phyloP scores from a whole-genome alignment of 2,797 vertebrate genomes.

The Podarcis siculus region DNA sequence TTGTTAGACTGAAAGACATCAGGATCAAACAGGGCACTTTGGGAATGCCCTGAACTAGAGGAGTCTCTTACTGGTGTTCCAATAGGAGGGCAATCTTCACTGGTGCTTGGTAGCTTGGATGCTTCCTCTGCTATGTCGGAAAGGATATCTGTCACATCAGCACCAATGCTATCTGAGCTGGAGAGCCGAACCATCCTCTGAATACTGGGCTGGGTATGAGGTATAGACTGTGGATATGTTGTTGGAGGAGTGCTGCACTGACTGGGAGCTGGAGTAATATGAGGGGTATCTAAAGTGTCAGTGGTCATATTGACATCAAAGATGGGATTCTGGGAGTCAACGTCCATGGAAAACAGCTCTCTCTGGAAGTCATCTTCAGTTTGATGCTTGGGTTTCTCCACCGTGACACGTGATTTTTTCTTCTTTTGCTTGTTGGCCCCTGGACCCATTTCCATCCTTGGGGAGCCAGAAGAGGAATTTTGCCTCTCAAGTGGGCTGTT shows the following conservation, averaged over 20 bases:
- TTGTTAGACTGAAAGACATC: conserved; percentile 95
- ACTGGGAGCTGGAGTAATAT: conserved; percentile 96
- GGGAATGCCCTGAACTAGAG: conserved; percentile 94
- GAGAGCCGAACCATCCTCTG: conserved; percentile 92
- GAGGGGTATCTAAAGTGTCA: conserved; percentile 94
- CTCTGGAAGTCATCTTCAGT: conserved; percentile 98
- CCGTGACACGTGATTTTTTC: conserved; percentile 84
- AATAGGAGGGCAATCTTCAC: conserved; percentile 82
- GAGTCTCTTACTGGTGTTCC: conserved; percentile 96
- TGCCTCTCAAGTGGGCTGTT: conserved; percentile 95
- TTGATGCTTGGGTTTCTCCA: conserved; percentile 86
- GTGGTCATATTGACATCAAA: conserved; percentile 95
- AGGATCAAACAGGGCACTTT: conserved; percentile 93
- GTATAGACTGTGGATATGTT: conserved; percentile 86
- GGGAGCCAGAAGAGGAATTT: conserved; percentile 94
- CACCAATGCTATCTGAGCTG: conserved; percentile 96
- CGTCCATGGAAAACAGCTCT: conserved; percentile 98
- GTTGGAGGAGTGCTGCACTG: conserved; percentile 95
- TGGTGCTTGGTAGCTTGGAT: conserved; percentile 83
- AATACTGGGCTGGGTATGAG: conserved; percentile 84
- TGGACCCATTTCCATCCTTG: conserved; percentile 85
- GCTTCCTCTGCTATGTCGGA: conserved; percentile 96
- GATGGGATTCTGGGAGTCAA: conserved; percentile 95
- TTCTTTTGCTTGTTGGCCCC: conserved; percentile 91
- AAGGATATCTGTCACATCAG: conserved; percentile 96